phyloP scores from a whole-genome alignment of 2,797 vertebrate genomes.

The Bufotes viridis region DNA sequence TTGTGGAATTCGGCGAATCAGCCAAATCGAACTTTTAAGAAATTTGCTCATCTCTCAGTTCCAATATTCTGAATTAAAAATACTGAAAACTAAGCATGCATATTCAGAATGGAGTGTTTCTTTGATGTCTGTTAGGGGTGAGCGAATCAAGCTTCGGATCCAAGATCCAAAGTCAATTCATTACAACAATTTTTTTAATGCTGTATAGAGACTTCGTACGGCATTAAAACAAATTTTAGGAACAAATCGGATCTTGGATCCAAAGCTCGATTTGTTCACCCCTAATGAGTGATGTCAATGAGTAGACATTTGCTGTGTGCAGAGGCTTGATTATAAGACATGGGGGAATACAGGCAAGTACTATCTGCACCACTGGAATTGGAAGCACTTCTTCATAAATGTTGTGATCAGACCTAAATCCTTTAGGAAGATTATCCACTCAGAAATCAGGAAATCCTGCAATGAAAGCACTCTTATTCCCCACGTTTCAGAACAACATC shows the following conservation, averaged over 20 bases:
- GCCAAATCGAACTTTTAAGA: too few relatives aligned
- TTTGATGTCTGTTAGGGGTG: neutral
- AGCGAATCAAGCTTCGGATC: too few relatives aligned
- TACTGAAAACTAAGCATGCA: neutral
- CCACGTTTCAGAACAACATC: conserved; percentile 62
- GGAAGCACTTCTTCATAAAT: conserved; percentile 65
- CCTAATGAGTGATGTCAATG: neutral
- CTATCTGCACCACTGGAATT: conserved; percentile 71
- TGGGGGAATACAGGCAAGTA: conserved; percentile 11
- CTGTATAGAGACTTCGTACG: too few relatives aligned
- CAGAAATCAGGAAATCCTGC: conserved; percentile 76
- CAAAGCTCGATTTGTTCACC: too few relatives aligned
- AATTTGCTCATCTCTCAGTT: too few relatives aligned
- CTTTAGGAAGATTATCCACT: conserved; percentile 80
- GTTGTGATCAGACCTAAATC: conserved; percentile 80
- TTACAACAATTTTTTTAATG: too few relatives aligned
- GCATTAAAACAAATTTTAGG: too few relatives aligned
- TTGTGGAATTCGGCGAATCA: too few relatives aligned
- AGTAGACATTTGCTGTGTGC: neutral
- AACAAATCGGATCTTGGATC: too few relatives aligned
- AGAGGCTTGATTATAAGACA: neutral
- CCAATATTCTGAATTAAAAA: neutral
- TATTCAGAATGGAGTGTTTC: neutral
- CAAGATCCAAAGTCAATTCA: too few relatives aligned
- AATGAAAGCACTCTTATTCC: conserved; percentile 66